Evolutionary conservation across 2,888 invertebrate species (phyloP).

Genomic region (Ormyrus thymus): DNA sequence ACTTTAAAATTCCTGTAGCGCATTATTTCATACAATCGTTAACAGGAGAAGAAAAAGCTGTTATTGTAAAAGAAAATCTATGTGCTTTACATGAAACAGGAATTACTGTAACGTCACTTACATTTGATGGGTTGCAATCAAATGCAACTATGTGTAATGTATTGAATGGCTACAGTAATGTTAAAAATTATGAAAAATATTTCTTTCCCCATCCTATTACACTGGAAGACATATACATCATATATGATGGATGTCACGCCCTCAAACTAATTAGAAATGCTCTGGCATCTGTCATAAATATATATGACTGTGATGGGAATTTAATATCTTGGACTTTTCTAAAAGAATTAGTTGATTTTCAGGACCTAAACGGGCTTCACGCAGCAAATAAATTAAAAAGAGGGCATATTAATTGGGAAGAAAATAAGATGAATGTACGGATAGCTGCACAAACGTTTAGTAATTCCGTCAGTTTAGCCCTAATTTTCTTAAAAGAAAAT

Average conservation of each 20-base stretch:
- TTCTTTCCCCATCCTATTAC: slow-evolving; percentile 44
- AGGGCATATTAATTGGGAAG: slow-evolving; percentile 47
- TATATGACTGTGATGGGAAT: slow-evolving; percentile 37
- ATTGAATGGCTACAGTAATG: slow-evolving; percentile 45
- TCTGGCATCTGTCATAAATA: slow-evolving; percentile 30
- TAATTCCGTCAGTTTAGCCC: slow-evolving; percentile 57
- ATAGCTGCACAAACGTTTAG: slow-evolving; percentile 61
- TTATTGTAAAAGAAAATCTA: slow-evolving; percentile 48
- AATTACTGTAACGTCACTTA: slow-evolving; percentile 49
- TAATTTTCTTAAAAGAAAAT: slow-evolving; percentile 51
- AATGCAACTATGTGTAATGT: slow-evolving; percentile 50
- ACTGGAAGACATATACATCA: slow-evolving; percentile 42
- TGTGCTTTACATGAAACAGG: slow-evolving; percentile 50
- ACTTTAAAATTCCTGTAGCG: slow-evolving; percentile 49
- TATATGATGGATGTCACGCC: slow-evolving; percentile 57
- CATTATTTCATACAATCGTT: slow-evolving; percentile 43
- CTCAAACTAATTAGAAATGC: slow-evolving; percentile 55
- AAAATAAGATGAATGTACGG: slow-evolving; percentile 61
- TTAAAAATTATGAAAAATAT: neutral
- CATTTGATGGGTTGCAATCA: slow-evolving; percentile 55
- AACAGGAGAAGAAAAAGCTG: slow-evolving; percentile 27
- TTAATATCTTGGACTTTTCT: slow-evolving; percentile 4
- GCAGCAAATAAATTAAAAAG: slow-evolving; percentile 35
- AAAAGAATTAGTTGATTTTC: neutral
- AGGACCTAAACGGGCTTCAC: slow-evolving; percentile 25